A percentile compares a stretch with the other conserved stretches of the same genome.
Conservation (phyloP, 2,797 vertebrate species). For the Aselliscus stoliczkanus region DNA sequence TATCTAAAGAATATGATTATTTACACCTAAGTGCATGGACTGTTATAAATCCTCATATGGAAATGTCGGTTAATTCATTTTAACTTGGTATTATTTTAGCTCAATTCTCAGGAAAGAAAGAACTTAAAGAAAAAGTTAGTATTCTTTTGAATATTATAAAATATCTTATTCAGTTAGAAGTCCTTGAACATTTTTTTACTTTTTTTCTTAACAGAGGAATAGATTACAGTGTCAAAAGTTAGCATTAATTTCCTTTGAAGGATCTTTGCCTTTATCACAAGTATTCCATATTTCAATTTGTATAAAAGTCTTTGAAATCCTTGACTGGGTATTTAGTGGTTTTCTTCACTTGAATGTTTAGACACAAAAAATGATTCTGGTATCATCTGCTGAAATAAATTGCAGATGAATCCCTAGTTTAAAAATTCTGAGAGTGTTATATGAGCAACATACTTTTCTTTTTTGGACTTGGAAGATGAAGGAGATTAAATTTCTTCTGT, state of each 20-base stretch:
- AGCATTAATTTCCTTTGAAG: background rate
- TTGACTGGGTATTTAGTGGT: background rate
- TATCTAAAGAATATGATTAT: background rate
- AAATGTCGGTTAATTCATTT: background rate
- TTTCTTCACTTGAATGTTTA: conserved; percentile 21
- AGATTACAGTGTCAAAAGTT: background rate
- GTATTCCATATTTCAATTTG: background rate
- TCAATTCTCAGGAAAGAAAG: background rate
- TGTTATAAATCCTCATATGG: background rate
- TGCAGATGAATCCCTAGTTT: background rate
- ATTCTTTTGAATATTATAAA: background rate
- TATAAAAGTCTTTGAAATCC: conserved; percentile 26
- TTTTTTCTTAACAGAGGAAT: conserved; percentile 10
- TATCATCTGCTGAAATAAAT: conserved; percentile 13
- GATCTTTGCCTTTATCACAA: background rate
- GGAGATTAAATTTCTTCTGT: conserved; percentile 27
- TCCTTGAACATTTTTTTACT: background rate
- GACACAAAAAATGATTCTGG: conserved; percentile 19
- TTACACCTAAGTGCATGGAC: background rate
- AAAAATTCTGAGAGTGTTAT: background rate
- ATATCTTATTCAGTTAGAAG: background rate
- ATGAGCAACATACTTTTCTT: background rate
- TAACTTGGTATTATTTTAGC: background rate
- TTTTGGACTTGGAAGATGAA: background rate
- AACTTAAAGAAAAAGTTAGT: background rate